A percentile compares a stretch with the other conserved stretches of the same genome.
Evolutionary conservation across 1,140 invertebrate genomes (phyloP).

Genomic region (Meloidogyne chitwoodi): DNA sequence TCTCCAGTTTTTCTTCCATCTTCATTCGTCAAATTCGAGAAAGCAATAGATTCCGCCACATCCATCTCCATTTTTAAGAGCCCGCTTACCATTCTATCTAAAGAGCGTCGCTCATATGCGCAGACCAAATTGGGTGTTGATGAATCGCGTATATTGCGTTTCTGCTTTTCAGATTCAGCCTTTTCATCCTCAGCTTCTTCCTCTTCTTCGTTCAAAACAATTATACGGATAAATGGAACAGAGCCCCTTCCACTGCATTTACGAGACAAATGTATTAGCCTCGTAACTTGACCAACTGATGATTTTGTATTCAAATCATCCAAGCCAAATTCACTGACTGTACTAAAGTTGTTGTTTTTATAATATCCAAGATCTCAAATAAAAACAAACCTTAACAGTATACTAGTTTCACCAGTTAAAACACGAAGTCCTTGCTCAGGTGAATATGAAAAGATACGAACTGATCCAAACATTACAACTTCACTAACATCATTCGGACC

Average conservation of each 20-base stretch:
- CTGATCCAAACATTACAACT: slow-evolving; percentile 29
- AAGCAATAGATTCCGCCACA: not conserved
- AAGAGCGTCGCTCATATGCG: not conserved
- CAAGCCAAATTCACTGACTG: not conserved
- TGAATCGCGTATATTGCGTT: not conserved
- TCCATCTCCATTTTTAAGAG: not conserved
- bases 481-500: not conserved
- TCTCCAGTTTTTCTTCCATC: not conserved
- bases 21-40: not conserved
- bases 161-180: not conserved
- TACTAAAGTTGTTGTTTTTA: not conserved
- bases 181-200: not conserved
- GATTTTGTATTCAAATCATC: not conserved
- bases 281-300: not conserved
- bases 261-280: not conserved
- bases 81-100: not conserved
- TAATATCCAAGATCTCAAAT: not conserved
- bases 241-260: not conserved
- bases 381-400: slow-evolving; percentile 7
- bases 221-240: slow-evolving; percentile 3
- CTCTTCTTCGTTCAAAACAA: not conserved
- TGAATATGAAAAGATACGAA: slow-evolving; percentile 12
- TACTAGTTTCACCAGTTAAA: slow-evolving; percentile 21
- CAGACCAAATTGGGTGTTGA: not conserved
- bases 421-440: slow-evolving; percentile 7